These are phyloP conservation scores for Chrysaora quinquecirrha DNA, from an alignment of 30 jellyfish, hydroid and myxozoan species.

Conservation along the genomic window DNA sequence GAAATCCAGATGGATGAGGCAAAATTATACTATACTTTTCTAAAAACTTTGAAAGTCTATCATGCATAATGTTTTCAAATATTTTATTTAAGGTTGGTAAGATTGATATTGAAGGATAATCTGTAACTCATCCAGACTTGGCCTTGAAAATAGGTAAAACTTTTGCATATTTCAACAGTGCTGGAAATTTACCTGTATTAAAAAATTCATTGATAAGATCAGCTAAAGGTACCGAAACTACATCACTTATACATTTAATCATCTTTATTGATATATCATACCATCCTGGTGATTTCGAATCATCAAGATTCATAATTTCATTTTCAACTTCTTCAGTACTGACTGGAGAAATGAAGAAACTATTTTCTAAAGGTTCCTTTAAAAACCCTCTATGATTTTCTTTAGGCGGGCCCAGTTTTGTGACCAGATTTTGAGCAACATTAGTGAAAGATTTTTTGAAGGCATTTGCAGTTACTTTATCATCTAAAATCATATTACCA, in stretches of 20 bases:
- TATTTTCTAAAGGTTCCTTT: no score
- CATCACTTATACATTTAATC: background rate
- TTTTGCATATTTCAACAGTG: background rate
- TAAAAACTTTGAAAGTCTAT: background rate
- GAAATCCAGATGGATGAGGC: background rate
- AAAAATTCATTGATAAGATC: background rate
- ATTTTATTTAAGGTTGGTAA: background rate
- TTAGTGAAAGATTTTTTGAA: background rate
- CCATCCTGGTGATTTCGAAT: background rate
- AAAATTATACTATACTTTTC: background rate
- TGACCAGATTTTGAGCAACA: background rate
- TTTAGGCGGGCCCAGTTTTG: background rate
- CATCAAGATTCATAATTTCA: background rate
- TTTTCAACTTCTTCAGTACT: background rate
- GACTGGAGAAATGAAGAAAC: background rate
- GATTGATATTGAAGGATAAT: background rate
- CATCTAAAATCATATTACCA: background rate
- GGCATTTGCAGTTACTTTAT: background rate
- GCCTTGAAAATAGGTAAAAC: background rate
- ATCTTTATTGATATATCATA: background rate
- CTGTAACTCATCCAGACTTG: background rate
- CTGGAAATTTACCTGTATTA: background rate
- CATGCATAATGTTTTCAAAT: background rate
- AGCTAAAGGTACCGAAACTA: background rate
- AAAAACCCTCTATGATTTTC: background rate